Base-by-base conservation (phyloP, 2,797 vertebrate species). In the Anguilla pacifica region DNA sequence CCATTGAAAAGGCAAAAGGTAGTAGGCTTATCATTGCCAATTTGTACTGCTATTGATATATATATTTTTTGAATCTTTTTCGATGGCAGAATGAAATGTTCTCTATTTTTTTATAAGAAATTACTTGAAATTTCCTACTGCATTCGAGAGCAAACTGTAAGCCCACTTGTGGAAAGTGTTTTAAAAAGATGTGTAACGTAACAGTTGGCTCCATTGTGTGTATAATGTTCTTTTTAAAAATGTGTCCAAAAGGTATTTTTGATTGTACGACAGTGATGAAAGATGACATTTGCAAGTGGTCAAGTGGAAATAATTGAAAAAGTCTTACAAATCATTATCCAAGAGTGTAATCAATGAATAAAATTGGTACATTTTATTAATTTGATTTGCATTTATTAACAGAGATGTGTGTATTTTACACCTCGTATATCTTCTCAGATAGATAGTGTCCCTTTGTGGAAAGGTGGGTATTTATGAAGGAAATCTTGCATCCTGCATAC, bases 51-150 rank as follows among this genome's bases (percentile, higher is more conserved):
- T 92, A 90, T 94, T 94, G 91, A 93, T 94, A 94, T 89, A 89
- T 85, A 82, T 84, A 86, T 90, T 96, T 96, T 95, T 90, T 92
- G 90, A 87, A 89, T 13, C 64, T 92, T 93, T 94, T 96, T 93
- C 93, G 94, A 91, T 94, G 89, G 91, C 89, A 91, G 92, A 92
- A 93, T 90, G 87, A 94, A 95, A 92, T 90, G 91, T 93, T 96
- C 90, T 96, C 96, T 97, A 96, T 96, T 96, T 96, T 35, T 96
- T 94, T 96, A 95, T 94, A 89, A 85, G 88, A 93, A 90, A 94
- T 93, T 94, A 96, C 96, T 96, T 96, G 95, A 96, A 95, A 92
- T 94, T 95, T 96, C 94, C 93, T 92, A 94, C 89, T n/a, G 88
- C 89, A 91, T 92, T 55, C 89, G 89, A 85, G 90, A 87, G 88